These are phyloP conservation scores for Alethe diademata DNA, from an alignment of 2,113 vertebrate species.

Conservation along the genomic window DNA sequence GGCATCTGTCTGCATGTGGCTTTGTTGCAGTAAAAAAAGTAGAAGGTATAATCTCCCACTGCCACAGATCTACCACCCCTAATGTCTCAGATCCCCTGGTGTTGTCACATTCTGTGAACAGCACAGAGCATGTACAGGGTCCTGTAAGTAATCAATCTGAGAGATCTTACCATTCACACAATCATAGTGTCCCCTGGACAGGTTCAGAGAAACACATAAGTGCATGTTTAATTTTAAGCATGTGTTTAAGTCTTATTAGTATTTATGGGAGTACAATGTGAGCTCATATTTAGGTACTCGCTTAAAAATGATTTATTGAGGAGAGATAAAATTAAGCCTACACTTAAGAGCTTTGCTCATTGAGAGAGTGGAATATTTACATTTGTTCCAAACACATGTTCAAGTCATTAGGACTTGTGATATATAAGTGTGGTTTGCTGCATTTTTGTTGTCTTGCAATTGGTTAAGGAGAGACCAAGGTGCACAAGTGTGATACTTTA, in stretches of 20 bases:
- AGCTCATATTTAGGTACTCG: conserved; percentile 30
- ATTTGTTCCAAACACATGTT: conserved; percentile 48
- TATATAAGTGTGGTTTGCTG: not conserved
- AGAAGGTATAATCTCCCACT: not conserved
- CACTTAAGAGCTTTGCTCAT: conserved; percentile 17
- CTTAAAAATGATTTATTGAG: conserved; percentile 58
- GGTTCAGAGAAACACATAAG: not conserved
- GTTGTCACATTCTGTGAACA: accelerated
- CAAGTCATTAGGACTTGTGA: not conserved
- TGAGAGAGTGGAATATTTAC: conserved; percentile 39
- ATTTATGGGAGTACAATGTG: conserved; percentile 21
- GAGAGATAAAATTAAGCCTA: conserved; percentile 59
- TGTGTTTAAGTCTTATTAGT: conserved; percentile 17
- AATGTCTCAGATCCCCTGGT: not conserved
- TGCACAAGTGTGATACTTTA: not conserved
- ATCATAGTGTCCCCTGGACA: not conserved
- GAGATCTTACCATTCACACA: not conserved
- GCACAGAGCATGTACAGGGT: not conserved
- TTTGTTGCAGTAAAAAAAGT: not conserved
- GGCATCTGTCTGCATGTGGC: not conserved
- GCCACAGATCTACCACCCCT: not conserved
- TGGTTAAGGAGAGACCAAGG: not conserved
- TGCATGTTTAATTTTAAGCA: conserved; percentile 34
- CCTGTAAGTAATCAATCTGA: not conserved
- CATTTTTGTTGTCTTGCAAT: not conserved